Percentiles rank a stretch among this genome's conserved stretches.
Conservation (phyloP, 2,113 vertebrate species). For the Loxodonta africana region DNA sequence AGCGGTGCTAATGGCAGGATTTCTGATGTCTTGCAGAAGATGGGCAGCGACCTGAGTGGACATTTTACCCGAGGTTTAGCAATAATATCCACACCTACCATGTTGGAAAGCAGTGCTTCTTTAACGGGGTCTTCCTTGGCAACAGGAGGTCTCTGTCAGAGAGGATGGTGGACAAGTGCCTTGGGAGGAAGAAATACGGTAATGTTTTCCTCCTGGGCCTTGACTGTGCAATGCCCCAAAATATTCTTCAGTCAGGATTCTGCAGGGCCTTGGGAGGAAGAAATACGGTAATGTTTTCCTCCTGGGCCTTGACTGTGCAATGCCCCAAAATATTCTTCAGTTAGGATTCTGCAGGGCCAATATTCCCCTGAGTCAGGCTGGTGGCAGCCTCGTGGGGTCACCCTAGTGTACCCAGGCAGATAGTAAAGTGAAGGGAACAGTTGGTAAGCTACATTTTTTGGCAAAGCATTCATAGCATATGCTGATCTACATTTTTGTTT, state of each 20-base stretch:
- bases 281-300: conserved; percentile 69
- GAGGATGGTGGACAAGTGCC: conserved; percentile 70
- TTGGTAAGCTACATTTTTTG: conserved; percentile 24
- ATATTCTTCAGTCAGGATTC: not conserved
- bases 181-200: conserved; percentile 81
- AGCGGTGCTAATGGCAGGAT: not conserved
- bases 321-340: not conserved
- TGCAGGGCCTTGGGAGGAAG: conserved; percentile 69
- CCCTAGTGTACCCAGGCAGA: not conserved
- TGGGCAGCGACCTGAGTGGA: conserved; percentile 81
- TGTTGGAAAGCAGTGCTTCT: conserved; percentile 80
- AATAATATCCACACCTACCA: conserved; percentile 81
- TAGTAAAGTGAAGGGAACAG: not conserved
- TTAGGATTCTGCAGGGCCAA: not conserved
- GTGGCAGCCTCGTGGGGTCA: not conserved
- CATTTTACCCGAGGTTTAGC: conserved; percentile 80
- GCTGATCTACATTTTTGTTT: conserved; percentile 62
- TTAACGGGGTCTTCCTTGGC: conserved; percentile 75
- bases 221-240: not conserved
- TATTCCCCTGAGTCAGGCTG: not conserved
- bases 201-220: not conserved
- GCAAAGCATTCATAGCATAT: conserved; percentile 60
- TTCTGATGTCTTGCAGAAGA: conserved; percentile 77
- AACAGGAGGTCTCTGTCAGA: conserved; percentile 74
- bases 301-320: not conserved